phyloP scores from a whole-genome alignment of 2,888 invertebrate species.

The Limnephilus auricula region DNA sequence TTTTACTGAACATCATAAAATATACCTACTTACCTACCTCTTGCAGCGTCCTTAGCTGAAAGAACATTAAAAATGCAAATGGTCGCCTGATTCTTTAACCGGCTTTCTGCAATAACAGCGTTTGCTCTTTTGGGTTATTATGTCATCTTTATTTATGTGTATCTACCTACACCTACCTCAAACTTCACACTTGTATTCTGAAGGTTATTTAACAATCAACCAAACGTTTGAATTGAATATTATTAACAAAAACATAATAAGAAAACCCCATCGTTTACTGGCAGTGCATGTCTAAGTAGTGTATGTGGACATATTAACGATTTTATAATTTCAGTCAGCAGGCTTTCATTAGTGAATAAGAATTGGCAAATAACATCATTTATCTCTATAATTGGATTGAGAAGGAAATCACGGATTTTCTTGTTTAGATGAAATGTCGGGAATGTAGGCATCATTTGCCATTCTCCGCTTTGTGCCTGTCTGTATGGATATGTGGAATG shows the following conservation, averaged over 20 bases:
- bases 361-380: too few species aligned
- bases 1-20: background rate
- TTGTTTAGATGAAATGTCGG: too few species aligned
- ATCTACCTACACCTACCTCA: background rate
- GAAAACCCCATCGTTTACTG: background rate
- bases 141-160: background rate
- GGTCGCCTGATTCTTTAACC: background rate
- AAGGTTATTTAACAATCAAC: background rate
- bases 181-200: background rate
- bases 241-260: background rate
- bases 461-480: too few species aligned
- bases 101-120: background rate
- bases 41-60: background rate
- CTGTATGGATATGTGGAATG: background rate
- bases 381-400: too few species aligned
- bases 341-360: too few species aligned
- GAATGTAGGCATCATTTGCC: too few species aligned
- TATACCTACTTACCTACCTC: too few species aligned
- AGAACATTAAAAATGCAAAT: background rate
- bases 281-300: background rate
- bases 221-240: background rate
- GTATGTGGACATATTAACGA: background rate
- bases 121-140: slow-evolving; percentile 9
- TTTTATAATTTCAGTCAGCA: too few species aligned
- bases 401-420: background rate